phyloP scores from a whole-genome alignment of 1,140 invertebrate genomes.

The Euwallacea similis region DNA sequence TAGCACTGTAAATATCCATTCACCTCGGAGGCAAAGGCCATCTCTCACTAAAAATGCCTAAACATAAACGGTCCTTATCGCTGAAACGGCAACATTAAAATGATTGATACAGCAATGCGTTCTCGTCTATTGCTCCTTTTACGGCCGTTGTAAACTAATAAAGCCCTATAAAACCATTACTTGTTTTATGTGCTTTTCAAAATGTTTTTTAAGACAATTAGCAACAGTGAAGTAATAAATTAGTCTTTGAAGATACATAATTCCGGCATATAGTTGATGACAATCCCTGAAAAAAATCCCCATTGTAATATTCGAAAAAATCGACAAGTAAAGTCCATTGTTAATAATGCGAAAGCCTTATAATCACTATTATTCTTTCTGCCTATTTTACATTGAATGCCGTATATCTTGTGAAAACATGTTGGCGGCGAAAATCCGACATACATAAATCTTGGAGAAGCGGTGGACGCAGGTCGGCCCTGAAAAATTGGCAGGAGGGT shows the following conservation, averaged over 20 bases:
- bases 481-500: conserved; percentile 33
- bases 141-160: conserved; percentile 29
- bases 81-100: conserved; percentile 21
- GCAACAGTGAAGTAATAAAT: too few species aligned
- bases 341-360: conserved; percentile 36
- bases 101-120: conserved; percentile 32
- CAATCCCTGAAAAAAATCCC: conserved; percentile 17
- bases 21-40: conserved; percentile 4
- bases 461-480: conserved; percentile 38
- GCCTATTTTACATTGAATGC: conserved; percentile 50
- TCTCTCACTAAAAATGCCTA: conserved; percentile 18
- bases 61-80: conserved; percentile 22
- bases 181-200: conserved; percentile 16
- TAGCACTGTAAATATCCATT: conserved; percentile 8
- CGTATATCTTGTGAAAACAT: conserved; percentile 47
- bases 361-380: conserved; percentile 48
- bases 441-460: conserved; percentile 47
- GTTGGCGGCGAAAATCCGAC: conserved; percentile 46
- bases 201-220: too few species aligned
- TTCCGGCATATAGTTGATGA: neutral
- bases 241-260: too few species aligned
- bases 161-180: conserved; percentile 29
- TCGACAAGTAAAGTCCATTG: conserved; percentile 31
- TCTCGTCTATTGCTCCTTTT: conserved; percentile 31
- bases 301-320: conserved; percentile 32